Percentiles rank a stretch among this genome's conserved stretches.
Evolutionary conservation across 2,888 invertebrate genomes (phyloP).

Genomic region (Euzetes globulus): DNA sequence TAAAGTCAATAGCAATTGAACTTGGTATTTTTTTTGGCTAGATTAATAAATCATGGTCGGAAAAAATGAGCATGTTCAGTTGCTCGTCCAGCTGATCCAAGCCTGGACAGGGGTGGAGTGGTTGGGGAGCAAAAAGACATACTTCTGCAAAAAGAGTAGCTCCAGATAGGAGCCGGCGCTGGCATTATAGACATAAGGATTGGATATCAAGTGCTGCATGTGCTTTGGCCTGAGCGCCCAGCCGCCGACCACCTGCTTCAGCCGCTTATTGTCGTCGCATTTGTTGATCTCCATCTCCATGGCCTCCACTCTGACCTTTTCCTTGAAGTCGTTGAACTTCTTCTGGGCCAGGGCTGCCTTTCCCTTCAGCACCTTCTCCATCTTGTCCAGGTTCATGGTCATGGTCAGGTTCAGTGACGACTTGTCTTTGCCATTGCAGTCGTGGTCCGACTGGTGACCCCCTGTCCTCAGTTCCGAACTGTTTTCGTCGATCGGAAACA

Average conservation of each 20-base stretch:
- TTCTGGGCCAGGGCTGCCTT: not conserved
- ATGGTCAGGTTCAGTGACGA: not conserved
- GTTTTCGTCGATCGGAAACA: no score
- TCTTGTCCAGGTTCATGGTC: conserved; percentile 5
- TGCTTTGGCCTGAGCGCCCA: conserved; percentile 40
- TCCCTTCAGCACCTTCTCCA: not conserved
- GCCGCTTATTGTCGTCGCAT: conserved; percentile 17
- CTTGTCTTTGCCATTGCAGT: not conserved
- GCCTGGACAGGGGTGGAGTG: not conserved
- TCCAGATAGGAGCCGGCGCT: conserved; percentile 40
- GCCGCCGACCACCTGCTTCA: conserved; percentile 34
- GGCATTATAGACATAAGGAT: conserved; percentile 41
- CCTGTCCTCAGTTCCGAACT: no score
- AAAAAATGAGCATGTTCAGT: no score
- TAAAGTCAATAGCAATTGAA: no score
- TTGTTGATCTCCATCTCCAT: conserved; percentile 22
- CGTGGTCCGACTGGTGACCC: no score
- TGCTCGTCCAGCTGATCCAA: no score
- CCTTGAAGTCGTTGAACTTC: conserved; percentile 19
- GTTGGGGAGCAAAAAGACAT: not conserved
- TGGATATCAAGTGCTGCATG: conserved; percentile 39
- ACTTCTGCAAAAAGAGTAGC: conserved; percentile 40
- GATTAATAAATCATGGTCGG: no score
- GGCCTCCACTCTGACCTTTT: conserved; percentile 27
- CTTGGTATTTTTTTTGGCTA: no score